A percentile compares a stretch with the other conserved stretches of the same genome.
These are phyloP conservation scores for Panagrolaimus sp. DNA, from an alignment of 1,140 invertebrate genomes.

Conservation along the genomic window DNA sequence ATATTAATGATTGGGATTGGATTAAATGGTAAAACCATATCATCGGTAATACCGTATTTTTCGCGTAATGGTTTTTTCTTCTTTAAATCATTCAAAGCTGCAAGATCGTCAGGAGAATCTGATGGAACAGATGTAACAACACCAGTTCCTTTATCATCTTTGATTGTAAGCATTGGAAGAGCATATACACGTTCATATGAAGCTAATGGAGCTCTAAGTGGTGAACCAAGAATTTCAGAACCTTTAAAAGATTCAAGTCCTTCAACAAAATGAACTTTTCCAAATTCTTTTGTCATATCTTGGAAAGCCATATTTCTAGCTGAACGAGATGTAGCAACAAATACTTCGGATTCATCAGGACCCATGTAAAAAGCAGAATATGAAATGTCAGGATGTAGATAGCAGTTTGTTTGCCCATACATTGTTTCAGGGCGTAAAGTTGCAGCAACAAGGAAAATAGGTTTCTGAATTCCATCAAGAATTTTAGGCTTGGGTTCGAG, in stretches of 20 bases:
- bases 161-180: constrained; percentile 94
- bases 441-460: constrained; percentile 84
- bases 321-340: constrained; percentile 76
- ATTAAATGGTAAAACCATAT: constrained; percentile 81
- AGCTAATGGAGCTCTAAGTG: constrained; percentile 76
- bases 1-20: constrained; percentile 87
- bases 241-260: constrained; percentile 60
- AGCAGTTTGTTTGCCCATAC: constrained; percentile 99
- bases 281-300: constrained; percentile 75
- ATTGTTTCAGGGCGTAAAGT: constrained; percentile 96
- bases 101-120: constrained; percentile 97
- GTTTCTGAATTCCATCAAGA: constrained; percentile 50
- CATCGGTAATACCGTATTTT: constrained; percentile 83
- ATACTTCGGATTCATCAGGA: constrained; percentile 68
- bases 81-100: constrained; percentile 85
- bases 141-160: constrained; percentile 93
- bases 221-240: constrained; percentile 69
- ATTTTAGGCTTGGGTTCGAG: constrained; percentile 62
- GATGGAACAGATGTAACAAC: constrained; percentile 96
- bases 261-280: constrained; percentile 69
- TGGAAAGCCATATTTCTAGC: constrained; percentile 94
- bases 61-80: constrained; percentile 84
- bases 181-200: constrained; percentile 77
- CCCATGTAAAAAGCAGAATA: constrained; percentile 53
- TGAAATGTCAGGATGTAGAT: constrained; percentile 86